Evolutionary conservation across 2,113 vertebrate species (phyloP).

Genomic region (Siphamia tubifer): DNA sequence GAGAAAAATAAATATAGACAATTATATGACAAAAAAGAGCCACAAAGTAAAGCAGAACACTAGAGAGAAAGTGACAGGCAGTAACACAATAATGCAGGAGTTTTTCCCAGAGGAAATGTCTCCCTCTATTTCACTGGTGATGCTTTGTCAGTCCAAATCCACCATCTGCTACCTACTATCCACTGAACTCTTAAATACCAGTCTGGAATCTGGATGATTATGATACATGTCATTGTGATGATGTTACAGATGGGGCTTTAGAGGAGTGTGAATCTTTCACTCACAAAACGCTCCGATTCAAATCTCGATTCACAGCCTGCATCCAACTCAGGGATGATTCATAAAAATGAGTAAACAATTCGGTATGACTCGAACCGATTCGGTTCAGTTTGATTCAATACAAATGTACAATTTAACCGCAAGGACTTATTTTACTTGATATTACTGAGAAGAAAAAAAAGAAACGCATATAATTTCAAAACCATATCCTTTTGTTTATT

Average conservation of each 20-base stretch:
- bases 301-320: too few species aligned
- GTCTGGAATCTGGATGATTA: neutral
- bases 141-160: constrained; percentile 37
- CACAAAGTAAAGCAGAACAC: neutral
- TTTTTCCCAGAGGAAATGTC: constrained; percentile 30
- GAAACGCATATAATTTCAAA: too few species aligned
- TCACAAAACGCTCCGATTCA: too few species aligned
- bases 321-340: too few species aligned
- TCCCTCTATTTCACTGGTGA: constrained; percentile 26
- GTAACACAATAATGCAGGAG: neutral
- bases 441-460: too few species aligned
- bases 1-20: constrained; percentile 11
- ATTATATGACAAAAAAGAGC: neutral
- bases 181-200: neutral
- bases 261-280: too few species aligned
- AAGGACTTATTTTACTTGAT: too few species aligned
- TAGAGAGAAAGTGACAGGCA: constrained; percentile 29
- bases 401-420: too few species aligned
- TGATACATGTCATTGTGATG: neutral
- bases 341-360: too few species aligned
- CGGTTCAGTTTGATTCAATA: too few species aligned
- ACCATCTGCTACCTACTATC: constrained; percentile 10
- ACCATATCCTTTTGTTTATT: too few species aligned
- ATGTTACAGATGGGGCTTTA: neutral
- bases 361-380: too few species aligned